phyloP scores from a whole-genome alignment of 1,140 invertebrate genomes.

The Ptiloglossa arizonensis region DNA sequence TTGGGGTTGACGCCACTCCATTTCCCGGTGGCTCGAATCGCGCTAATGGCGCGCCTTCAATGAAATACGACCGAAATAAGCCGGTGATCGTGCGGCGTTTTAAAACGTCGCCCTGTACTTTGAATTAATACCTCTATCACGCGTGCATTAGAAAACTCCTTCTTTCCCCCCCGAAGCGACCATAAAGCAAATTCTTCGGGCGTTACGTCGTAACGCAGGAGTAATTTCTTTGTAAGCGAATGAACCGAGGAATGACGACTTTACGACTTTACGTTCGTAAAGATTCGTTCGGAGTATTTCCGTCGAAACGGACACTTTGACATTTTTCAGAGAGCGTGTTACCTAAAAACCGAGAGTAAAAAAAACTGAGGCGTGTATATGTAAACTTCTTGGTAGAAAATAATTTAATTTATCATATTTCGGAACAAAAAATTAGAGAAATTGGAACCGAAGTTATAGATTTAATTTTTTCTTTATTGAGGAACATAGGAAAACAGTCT shows the following conservation, averaged over 20 bases:
- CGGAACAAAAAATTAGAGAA: too few species aligned
- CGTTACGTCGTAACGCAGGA: background rate
- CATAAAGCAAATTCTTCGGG: slow-evolving; percentile 4
- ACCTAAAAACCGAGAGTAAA: too few species aligned
- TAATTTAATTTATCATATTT: too few species aligned
- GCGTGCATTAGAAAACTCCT: background rate
- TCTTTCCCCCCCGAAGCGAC: background rate
- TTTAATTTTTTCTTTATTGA: too few species aligned
- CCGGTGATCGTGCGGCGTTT: background rate
- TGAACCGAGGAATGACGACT: background rate
- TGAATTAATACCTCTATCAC: slow-evolving; percentile 17
- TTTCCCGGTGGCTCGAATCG: slow-evolving; percentile 5
- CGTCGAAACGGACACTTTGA: background rate
- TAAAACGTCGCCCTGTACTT: background rate
- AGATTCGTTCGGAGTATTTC: background rate
- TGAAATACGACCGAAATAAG: slow-evolving; percentile 13
- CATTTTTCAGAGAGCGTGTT: too few species aligned
- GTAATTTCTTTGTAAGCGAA: background rate
- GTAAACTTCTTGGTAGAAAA: too few species aligned
- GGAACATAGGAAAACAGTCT: too few species aligned
- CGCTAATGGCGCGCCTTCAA: slow-evolving; percentile 4
- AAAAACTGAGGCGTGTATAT: too few species aligned
- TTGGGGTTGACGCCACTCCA: background rate
- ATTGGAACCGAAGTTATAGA: too few species aligned
- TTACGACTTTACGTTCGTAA: background rate